These are phyloP conservation scores for Acrocera orbiculus DNA, from an alignment of 2,888 invertebrate genomes.

Conservation along the genomic window DNA sequence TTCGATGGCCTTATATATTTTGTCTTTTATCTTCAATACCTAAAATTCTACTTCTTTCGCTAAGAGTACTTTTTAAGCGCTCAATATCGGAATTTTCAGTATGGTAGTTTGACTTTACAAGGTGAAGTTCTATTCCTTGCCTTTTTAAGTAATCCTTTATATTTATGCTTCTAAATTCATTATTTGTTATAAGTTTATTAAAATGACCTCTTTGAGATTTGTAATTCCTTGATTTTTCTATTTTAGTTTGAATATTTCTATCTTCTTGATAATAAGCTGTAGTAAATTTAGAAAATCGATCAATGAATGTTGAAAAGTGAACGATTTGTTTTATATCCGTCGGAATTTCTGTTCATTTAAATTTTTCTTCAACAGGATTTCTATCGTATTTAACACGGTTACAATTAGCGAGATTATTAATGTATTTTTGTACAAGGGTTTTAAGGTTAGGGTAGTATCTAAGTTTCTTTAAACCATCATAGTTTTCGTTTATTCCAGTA, in stretches of 20 bases:
- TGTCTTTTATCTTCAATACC: neutral
- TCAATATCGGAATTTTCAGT: no score
- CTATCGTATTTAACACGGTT: slow-evolving; percentile 2
- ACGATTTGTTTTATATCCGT: slow-evolving; percentile 6
- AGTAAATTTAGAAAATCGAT: slow-evolving; percentile 11
- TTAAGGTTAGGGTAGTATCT: neutral
- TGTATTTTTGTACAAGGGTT: neutral
- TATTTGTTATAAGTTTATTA: slow-evolving; percentile 11
- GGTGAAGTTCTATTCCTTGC: slow-evolving; percentile 10
- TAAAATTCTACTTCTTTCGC: neutral
- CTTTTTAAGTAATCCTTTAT: slow-evolving; percentile 10
- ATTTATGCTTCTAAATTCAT: slow-evolving; percentile 9
- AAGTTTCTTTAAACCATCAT: neutral
- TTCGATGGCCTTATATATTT: no score
- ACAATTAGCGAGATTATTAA: slow-evolving; percentile 1
- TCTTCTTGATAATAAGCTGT: slow-evolving; percentile 11
- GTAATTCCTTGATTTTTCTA: slow-evolving; percentile 10
- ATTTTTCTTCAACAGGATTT: slow-evolving; percentile 1
- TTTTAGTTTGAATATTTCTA: slow-evolving; percentile 9
- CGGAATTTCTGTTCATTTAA: neutral
- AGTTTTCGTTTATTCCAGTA: slow-evolving; percentile 2
- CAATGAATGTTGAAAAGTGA: slow-evolving; percentile 1
- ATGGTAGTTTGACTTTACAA: slow-evolving; percentile 12
- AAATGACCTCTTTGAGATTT: slow-evolving; percentile 7
- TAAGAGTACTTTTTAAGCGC: slow-evolving; percentile 7